phyloP scores from a whole-genome alignment of 2,888 invertebrate species.

The Lysandra coridon region DNA sequence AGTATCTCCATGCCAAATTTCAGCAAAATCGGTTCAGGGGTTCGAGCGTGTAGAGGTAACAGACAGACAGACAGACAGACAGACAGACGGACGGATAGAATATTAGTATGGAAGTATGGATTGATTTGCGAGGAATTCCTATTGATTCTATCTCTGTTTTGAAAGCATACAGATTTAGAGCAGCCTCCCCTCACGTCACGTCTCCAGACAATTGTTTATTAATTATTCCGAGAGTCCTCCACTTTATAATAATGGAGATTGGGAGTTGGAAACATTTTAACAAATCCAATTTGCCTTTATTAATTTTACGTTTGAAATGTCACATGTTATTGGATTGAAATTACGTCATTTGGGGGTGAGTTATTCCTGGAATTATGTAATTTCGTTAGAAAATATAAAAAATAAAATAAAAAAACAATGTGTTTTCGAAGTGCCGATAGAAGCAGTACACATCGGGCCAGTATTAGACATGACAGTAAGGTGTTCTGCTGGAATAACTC shows the following conservation, averaged over 20 bases:
- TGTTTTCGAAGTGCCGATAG: neutral
- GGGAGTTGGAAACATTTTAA: conserved; percentile 41
- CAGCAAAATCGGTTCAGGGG: too few species aligned
- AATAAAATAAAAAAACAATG: neutral
- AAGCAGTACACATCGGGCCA: too few species aligned
- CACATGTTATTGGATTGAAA: conserved; percentile 19
- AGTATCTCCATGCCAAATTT: too few species aligned
- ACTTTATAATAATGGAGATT: conserved; percentile 42
- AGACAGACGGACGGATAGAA: too few species aligned
- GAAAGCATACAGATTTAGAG: neutral
- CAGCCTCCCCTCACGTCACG: conserved; percentile 43
- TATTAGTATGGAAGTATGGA: too few species aligned
- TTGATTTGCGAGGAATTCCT: too few species aligned
- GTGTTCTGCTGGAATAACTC: neutral
- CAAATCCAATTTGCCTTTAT: conserved; percentile 33
- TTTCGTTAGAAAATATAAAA: neutral
- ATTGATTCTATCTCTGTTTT: neutral
- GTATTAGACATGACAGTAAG: neutral
- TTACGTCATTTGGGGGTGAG: neutral
- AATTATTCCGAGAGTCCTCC: conserved; percentile 47
- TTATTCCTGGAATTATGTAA: neutral
- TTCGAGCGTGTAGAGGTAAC: too few species aligned
- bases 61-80: too few species aligned
- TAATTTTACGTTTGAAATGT: conserved; percentile 22
- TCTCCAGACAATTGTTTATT: conserved; percentile 52